Evolutionary conservation across 2,888 invertebrate genomes (phyloP), one percentile per base, ranked within the genome.

Genomic region (Orthonychiurus folsomi): DNA sequence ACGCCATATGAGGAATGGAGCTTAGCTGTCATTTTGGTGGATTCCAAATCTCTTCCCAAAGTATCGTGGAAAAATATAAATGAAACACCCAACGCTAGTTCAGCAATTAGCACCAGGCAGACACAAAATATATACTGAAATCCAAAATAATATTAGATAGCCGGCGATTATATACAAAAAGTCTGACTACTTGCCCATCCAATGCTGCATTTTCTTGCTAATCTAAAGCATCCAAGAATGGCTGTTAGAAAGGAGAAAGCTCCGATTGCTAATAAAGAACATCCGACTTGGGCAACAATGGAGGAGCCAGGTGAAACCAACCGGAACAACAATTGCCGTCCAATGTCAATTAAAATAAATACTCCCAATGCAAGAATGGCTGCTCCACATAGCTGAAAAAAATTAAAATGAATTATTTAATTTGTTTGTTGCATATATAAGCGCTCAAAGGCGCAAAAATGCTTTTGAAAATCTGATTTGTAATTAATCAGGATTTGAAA

Each of bases 91-190:
- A 72, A 61, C 12, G 66, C 70, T n/a, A 70, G 53, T 52, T 72
- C 72, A 3, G 68, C 70, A 50, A 72, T 50, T 20, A 72, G 61
- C 9, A 70, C 67, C 25, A 72, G 54, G 56, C 61, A 65, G 24
- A 72, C 69, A 59, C 72, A 68, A 21, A 63, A 63, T n/a, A 72
- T 70, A 57, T 70, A 72, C 72, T 72, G 67, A 5, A 53, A 64
- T n/a, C 2, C 15, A 48, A 15, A 15, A 48, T 15, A 48, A 48
- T 48, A 48, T 48, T 12, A 48, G 48, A 48, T n/a, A n/a, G n/a
- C n/a, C n/a, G 15, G 48, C n/a, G 48, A 48, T 48, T 48, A 48
- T 15, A 48, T 15, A 15, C n/a, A 48, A 48, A n/a, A n/a, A 48
- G 48, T 48, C n/a, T 48, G 48, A n/a, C n/a, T 48, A 48, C 26